Evolutionary conservation across 2,113 vertebrate genomes (phyloP).

Genomic region (Trichechus manatus): DNA sequence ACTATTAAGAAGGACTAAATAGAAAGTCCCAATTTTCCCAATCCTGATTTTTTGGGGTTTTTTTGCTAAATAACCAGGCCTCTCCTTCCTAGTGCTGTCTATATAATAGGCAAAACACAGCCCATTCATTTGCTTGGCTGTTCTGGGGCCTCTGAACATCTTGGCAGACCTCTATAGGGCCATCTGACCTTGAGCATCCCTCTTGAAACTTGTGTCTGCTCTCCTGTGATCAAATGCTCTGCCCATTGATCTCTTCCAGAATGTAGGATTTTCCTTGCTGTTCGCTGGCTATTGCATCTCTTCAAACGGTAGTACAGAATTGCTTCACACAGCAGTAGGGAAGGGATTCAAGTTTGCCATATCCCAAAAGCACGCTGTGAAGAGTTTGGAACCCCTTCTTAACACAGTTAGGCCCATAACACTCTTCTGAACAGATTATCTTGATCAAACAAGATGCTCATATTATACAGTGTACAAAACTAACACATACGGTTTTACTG

Average conservation of each 20-base stretch:
- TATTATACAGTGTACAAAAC: background rate
- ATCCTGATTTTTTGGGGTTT: background rate
- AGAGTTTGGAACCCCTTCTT: background rate
- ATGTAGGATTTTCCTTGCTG: slow-evolving; percentile 14
- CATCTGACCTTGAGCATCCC: slow-evolving; percentile 71
- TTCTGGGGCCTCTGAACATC: slow-evolving; percentile 23
- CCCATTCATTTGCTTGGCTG: background rate
- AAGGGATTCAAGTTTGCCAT: slow-evolving; percentile 38
- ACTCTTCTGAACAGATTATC: background rate
- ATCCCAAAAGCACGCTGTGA: background rate
- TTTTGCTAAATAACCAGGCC: slow-evolving; percentile 8
- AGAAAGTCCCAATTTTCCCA: slow-evolving; percentile 27
- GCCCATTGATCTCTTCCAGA: slow-evolving; percentile 48
- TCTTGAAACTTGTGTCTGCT: slow-evolving; percentile 60
- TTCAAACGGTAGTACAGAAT: background rate
- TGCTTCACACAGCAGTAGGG: background rate
- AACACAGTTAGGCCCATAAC: background rate
- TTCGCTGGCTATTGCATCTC: slow-evolving; percentile 20
- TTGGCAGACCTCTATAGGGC: slow-evolving; percentile 65
- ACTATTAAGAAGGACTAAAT: background rate
- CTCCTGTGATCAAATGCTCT: slow-evolving; percentile 46
- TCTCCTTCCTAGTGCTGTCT: background rate
- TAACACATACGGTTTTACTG: background rate
- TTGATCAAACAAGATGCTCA: background rate
- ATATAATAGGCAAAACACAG: background rate